These are phyloP conservation scores for Drosophila sordidula DNA, from an alignment of 2,888 invertebrate genomes.

Conservation along the genomic window DNA sequence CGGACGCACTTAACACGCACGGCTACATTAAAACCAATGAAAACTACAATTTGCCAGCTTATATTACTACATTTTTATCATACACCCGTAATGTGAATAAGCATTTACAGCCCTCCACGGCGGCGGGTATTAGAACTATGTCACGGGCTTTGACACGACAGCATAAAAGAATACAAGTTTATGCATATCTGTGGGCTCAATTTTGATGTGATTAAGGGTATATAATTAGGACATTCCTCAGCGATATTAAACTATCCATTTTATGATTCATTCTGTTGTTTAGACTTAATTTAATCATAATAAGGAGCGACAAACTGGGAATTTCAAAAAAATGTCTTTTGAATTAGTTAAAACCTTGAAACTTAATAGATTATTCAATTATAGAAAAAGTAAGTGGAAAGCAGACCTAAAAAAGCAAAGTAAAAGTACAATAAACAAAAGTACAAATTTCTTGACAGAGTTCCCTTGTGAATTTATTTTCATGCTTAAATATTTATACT, in stretches of 20 bases:
- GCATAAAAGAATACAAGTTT: not conserved
- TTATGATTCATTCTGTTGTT: not conserved
- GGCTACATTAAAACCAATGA: slow-evolving; percentile 76
- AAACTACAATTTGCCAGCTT: slow-evolving; percentile 78
- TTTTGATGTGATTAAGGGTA: not conserved
- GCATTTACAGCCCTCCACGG: slow-evolving; percentile 41
- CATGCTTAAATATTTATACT: no score
- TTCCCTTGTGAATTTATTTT: no score
- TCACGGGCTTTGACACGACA: slow-evolving; percentile 30
- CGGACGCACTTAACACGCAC: slow-evolving; percentile 77
- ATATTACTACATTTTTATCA: slow-evolving; percentile 75
- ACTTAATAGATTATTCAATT: no score
- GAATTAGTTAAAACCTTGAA: no score
- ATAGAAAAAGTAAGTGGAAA: no score
- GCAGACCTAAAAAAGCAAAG: no score
- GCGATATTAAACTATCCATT: not conserved
- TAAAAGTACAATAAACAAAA: no score
- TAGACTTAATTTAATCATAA: no score
- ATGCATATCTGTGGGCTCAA: not conserved
- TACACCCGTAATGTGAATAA: slow-evolving; percentile 49
- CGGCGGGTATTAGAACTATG: slow-evolving; percentile 37
- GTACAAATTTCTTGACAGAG: no score
- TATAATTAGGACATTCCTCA: not conserved
- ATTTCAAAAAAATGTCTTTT: not conserved
- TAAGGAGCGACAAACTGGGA: no score